Percentiles rank a stretch among this genome's conserved stretches.
Evolutionary conservation across 2,797 vertebrate genomes (phyloP).

Genomic region (Balearica regulorum): DNA sequence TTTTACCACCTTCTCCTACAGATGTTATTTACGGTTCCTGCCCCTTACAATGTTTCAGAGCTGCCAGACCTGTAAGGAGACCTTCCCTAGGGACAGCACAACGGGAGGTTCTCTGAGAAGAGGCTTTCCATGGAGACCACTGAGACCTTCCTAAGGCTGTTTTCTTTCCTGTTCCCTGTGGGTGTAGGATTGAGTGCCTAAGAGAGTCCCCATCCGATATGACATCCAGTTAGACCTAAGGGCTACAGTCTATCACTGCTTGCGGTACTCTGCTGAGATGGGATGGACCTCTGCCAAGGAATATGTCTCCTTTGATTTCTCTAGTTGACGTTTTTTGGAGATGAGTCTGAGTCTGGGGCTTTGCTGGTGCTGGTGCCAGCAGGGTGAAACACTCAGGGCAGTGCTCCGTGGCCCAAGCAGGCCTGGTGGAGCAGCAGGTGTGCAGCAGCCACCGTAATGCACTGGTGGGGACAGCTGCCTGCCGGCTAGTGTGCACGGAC

Average conservation of each 20-base stretch:
- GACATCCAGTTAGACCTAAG: background rate
- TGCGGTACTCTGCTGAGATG: background rate
- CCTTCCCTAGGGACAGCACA: background rate
- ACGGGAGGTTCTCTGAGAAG: background rate
- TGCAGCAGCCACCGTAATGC: accelerated
- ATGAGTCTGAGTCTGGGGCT: background rate
- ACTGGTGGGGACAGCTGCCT: background rate
- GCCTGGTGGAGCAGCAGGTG: background rate
- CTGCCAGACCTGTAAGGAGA: background rate
- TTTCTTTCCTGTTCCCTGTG: background rate
- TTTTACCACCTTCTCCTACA: background rate
- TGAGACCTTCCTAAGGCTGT: background rate
- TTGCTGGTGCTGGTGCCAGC: background rate
- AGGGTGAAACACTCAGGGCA: background rate
- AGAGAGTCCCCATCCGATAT: background rate
- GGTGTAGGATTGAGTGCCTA: background rate
- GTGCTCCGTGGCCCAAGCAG: background rate
- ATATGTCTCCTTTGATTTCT: background rate
- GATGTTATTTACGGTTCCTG: background rate
- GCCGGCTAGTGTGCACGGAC: background rate
- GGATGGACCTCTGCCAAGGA: background rate
- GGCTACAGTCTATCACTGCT: background rate
- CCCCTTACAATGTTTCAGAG: background rate
- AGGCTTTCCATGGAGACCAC: background rate
- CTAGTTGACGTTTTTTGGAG: background rate